Conservation (phyloP, 2,888 invertebrate genomes). For the Geotrupes spiniger region DNA sequence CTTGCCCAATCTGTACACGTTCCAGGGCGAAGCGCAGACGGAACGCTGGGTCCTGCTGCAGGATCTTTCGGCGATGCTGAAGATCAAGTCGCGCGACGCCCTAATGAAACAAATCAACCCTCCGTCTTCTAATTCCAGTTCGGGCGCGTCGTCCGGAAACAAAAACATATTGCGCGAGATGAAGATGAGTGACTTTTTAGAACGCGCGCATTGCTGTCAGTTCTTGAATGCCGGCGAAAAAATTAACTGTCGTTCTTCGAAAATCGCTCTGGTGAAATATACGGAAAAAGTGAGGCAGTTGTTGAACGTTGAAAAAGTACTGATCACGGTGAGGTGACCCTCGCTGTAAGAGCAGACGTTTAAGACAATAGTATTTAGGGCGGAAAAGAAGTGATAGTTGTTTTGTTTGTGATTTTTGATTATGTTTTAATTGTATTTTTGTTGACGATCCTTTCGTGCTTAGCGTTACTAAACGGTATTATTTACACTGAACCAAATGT, state of each 20-base stretch:
- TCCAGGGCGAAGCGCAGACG: constrained; percentile 61
- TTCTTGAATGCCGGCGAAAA: constrained; percentile 75
- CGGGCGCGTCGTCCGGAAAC: constrained; percentile 23
- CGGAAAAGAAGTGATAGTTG: constrained; percentile 23
- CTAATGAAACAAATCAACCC: constrained; percentile 71
- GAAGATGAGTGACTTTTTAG: constrained; percentile 76
- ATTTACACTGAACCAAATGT: background rate
- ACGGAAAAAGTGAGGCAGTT: constrained; percentile 80
- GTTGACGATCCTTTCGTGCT: constrained; percentile 12
- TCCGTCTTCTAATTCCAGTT: constrained; percentile 50
- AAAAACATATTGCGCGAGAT: constrained; percentile 61
- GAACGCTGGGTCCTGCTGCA: constrained; percentile 80
- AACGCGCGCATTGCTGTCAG: constrained; percentile 77
- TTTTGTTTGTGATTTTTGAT: constrained; percentile 26
- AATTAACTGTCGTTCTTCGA: constrained; percentile 75
- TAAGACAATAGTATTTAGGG: constrained; percentile 2
- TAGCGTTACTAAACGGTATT: constrained; percentile 11
- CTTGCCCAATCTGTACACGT: constrained; percentile 76
- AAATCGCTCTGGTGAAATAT: constrained; percentile 78
- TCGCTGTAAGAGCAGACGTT: constrained; percentile 8
- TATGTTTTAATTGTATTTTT: constrained; percentile 20
- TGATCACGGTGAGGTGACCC: constrained; percentile 60
- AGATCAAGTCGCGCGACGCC: constrained; percentile 79
- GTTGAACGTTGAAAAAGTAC: constrained; percentile 75
- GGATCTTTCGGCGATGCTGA: constrained; percentile 72